A percentile compares a stretch with the other conserved stretches of the same genome.
phyloP scores from a whole-genome alignment of 2,888 invertebrate genomes.

The Amiota communis region DNA sequence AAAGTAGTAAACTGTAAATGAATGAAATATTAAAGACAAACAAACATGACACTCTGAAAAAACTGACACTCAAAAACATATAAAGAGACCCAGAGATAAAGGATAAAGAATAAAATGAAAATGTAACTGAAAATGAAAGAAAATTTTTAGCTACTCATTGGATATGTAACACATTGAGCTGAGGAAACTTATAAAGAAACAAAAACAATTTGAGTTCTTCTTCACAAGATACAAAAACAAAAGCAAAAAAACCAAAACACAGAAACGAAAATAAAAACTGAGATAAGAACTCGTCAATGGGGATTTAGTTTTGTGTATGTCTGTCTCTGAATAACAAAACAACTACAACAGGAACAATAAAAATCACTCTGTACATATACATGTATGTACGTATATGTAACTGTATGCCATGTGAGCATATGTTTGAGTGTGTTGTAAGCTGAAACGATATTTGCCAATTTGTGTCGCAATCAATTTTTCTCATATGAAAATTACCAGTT shows the following conservation, averaged over 20 bases:
- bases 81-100: no score
- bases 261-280: constrained; percentile 1
- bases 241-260: not conserved
- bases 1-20: not conserved
- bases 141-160: constrained; percentile 2
- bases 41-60: not conserved
- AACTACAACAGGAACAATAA: no score
- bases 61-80: not conserved
- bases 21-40: constrained; percentile 26
- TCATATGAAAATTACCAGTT: no score
- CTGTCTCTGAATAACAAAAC: not conserved
- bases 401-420: not conserved
- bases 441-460: constrained; percentile 19
- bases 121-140: not conserved
- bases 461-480: constrained; percentile 11
- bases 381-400: not conserved
- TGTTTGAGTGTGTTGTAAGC: constrained; percentile 9
- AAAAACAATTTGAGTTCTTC: not conserved
- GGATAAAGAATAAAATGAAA: not conserved
- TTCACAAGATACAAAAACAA: not conserved
- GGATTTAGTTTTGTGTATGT: constrained; percentile 13
- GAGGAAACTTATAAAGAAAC: not conserved
- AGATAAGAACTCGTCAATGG: constrained; percentile 25
- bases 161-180: not conserved
- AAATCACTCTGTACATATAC: no score